Conservation (phyloP, 2,888 invertebrate species). For the Macaria liturata region DNA sequence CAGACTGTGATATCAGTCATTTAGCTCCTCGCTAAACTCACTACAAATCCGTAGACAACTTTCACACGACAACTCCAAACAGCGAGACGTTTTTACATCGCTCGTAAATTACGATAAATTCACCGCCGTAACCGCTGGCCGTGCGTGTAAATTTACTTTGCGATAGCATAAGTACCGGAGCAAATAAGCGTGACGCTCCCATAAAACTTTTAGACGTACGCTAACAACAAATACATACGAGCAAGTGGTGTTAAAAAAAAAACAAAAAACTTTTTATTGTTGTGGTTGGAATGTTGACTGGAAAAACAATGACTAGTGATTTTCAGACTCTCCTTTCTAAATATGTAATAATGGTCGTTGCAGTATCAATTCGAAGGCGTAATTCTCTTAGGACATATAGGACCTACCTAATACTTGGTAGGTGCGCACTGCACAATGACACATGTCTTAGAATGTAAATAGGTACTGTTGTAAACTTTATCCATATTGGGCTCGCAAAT, state of each 20-base stretch:
- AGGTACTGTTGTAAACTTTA: too few species aligned
- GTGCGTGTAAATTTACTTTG: constrained; percentile 58
- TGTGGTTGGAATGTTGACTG: neutral
- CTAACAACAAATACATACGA: constrained; percentile 20
- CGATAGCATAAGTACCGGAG: constrained; percentile 54
- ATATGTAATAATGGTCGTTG: too few species aligned
- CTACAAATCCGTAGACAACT: constrained; percentile 46
- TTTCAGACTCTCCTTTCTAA: too few species aligned
- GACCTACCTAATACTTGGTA: too few species aligned
- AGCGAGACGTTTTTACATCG: constrained; percentile 55
- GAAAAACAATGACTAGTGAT: neutral
- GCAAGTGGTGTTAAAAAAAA: constrained; percentile 12
- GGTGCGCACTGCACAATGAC: too few species aligned
- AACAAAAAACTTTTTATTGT: too few species aligned
- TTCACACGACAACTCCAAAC: constrained; percentile 66
- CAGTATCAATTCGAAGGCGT: too few species aligned
- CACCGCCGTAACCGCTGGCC: constrained; percentile 48
- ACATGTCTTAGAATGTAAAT: too few species aligned
- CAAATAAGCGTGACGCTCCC: constrained; percentile 48
- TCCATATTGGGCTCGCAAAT: too few species aligned
- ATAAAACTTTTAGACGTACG: constrained; percentile 25
- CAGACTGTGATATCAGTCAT: too few species aligned
- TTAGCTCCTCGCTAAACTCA: constrained; percentile 8
- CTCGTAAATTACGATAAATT: constrained; percentile 61
- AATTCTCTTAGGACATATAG: too few species aligned